phyloP scores from a whole-genome alignment of 2,797 vertebrate species.

The Lacerta bilineata region DNA sequence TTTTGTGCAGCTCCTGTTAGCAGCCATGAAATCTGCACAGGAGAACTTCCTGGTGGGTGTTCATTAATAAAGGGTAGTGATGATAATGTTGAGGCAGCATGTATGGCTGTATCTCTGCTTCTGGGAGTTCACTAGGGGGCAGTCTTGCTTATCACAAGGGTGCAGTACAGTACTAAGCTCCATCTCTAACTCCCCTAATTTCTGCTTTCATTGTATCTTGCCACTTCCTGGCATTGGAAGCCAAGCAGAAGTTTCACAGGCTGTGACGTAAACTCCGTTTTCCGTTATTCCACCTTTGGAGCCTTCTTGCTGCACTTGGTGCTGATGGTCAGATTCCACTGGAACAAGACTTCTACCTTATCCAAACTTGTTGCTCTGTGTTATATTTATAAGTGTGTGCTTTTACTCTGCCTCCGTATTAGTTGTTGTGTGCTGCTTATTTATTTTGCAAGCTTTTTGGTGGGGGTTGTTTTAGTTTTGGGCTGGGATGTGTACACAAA shows the following conservation, averaged over 20 bases:
- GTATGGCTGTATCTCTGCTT: background rate
- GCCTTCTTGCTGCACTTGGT: background rate
- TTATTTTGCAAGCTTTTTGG: constrained; percentile 6
- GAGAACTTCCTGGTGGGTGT: background rate
- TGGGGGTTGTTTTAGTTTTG: background rate
- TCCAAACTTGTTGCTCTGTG: constrained; percentile 9
- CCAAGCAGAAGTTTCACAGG: background rate
- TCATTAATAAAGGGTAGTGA: background rate
- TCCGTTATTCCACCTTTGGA: background rate
- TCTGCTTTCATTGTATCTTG: background rate
- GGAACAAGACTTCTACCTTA: constrained; percentile 11
- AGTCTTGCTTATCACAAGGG: background rate
- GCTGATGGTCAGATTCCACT: constrained; percentile 17
- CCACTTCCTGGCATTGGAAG: background rate
- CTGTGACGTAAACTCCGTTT: background rate
- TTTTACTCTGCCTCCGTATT: constrained; percentile 26
- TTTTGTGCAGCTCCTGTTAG: background rate
- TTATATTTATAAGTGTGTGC: constrained; percentile 15
- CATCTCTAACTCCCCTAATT: background rate
- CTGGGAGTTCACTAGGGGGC: background rate
- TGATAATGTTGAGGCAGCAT: background rate
- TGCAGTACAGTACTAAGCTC: background rate
- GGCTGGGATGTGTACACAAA: background rate
- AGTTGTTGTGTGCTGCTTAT: constrained; percentile 16
- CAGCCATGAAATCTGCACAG: background rate